Percentiles rank a stretch among this genome's conserved stretches.
Conservation (phyloP, 1,140 invertebrate species). For the Lucilia cuprina region DNA sequence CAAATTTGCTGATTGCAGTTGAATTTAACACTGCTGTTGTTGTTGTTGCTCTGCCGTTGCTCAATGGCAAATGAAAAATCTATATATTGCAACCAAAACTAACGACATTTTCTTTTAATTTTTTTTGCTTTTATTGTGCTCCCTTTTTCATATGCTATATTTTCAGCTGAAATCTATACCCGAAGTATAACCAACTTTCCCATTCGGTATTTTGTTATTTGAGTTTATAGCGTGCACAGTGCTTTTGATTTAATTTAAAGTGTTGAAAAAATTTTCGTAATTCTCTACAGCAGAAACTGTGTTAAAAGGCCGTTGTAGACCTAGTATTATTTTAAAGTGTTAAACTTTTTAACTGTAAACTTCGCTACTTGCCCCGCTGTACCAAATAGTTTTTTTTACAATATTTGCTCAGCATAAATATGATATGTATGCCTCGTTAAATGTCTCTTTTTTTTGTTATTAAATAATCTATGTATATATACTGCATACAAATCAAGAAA, state of each 20-base stretch:
- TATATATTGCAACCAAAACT: neutral
- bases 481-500: neutral
- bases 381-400: neutral
- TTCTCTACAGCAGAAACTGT: no score
- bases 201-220: neutral
- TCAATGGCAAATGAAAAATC: neutral
- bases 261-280: no score
- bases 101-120: neutral
- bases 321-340: no score
- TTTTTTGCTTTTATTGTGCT: neutral
- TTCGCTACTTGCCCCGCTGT: neutral
- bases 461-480: neutral
- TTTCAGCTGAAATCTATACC: neutral
- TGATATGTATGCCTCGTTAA: constrained; percentile 1
- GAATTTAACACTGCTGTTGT: constrained; percentile 14
- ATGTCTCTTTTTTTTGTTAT: neutral
- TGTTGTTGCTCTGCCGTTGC: neutral
- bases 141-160: neutral
- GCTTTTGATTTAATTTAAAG: no score
- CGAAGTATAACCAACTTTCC: neutral
- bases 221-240: no score
- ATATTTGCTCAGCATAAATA: neutral
- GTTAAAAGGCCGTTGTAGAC: no score
- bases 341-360: no score
- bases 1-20: constrained; percentile 37